Conservation (phyloP, 2,888 invertebrate genomes). For the Ellobium chinense region DNA sequence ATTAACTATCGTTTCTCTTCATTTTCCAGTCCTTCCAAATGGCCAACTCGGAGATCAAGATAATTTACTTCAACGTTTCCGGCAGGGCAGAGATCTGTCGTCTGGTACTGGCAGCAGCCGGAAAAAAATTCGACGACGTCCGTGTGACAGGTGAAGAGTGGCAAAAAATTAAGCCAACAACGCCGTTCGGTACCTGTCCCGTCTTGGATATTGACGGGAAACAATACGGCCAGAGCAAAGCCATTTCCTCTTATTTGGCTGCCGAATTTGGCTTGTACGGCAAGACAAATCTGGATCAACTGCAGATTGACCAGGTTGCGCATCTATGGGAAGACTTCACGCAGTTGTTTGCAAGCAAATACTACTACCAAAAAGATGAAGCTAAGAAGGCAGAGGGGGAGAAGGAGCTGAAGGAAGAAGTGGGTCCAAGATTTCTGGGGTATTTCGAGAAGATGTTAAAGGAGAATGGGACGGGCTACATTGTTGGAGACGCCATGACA, state of each 20-base stretch:
- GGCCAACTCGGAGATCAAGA: constrained; percentile 7
- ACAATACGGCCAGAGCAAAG: constrained; percentile 34
- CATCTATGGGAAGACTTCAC: constrained; percentile 47
- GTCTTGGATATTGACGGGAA: constrained; percentile 40
- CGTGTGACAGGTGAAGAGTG: constrained; percentile 4
- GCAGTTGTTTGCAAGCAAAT: not conserved
- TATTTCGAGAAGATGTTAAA: constrained; percentile 17
- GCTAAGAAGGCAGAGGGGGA: constrained; percentile 15
- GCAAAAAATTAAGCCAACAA: constrained; percentile 21
- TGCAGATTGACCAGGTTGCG: constrained; percentile 48
- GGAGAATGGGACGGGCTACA: constrained; percentile 15
- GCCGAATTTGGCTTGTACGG: constrained; percentile 48
- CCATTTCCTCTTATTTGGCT: constrained; percentile 38
- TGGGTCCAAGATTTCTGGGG: constrained; percentile 6
- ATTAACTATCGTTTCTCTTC: no score
- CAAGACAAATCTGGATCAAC: constrained; percentile 42
- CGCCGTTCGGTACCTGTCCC: constrained; percentile 25
- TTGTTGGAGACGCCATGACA: constrained; percentile 10
- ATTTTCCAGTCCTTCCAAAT: not conserved
- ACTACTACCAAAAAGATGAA: constrained; percentile 11
- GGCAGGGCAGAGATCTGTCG: constrained; percentile 11
- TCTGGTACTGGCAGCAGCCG: not conserved
- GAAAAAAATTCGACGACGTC: constrained; percentile 23
- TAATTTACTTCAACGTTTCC: constrained; percentile 8
- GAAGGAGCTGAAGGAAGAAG: constrained; percentile 14